Conservation (phyloP, 1,140 invertebrate genomes). For the Drosophila littoralis region DNA sequence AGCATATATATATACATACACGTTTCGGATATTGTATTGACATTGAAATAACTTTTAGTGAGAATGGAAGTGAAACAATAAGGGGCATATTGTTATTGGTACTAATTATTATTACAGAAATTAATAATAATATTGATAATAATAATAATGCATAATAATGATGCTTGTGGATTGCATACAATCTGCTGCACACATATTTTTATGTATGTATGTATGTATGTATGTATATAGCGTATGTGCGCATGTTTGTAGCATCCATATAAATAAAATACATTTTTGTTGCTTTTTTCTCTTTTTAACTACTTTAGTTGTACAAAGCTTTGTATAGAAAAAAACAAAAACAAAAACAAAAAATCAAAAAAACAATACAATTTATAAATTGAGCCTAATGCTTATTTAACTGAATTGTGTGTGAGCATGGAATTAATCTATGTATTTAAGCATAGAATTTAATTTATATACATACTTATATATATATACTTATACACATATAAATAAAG, state of each 20-base stretch:
- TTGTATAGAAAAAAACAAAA: slow-evolving; percentile 63
- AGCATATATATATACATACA: slow-evolving; percentile 7
- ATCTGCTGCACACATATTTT: slow-evolving; percentile 30
- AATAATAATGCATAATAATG: slow-evolving; percentile 16
- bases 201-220: slow-evolving; percentile 27
- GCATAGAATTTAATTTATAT: slow-evolving; percentile 70
- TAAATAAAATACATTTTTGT: slow-evolving; percentile 66
- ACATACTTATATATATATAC: slow-evolving; percentile 28
- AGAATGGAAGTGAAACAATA: slow-evolving; percentile 23
- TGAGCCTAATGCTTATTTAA: slow-evolving; percentile 65
- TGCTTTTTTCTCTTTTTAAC: slow-evolving; percentile 76
- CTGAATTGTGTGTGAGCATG: slow-evolving; percentile 64
- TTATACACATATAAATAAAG: slow-evolving; percentile 38
- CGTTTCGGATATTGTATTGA: slow-evolving; percentile 32
- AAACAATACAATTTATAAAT: slow-evolving; percentile 64
- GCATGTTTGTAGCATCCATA: slow-evolving; percentile 38
- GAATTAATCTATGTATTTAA: slow-evolving; percentile 79
- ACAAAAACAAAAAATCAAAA: slow-evolving; percentile 31
- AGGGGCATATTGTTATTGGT: slow-evolving; percentile 45
- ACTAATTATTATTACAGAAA: slow-evolving; percentile 42
- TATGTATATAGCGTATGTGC: slow-evolving; percentile 25
- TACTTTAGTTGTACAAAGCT: slow-evolving; percentile 81
- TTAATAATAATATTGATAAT: slow-evolving; percentile 15
- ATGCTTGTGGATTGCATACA: slow-evolving; percentile 4
- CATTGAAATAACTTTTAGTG: slow-evolving; percentile 20